Conservation (phyloP, 2,797 vertebrate genomes). For the Podargus strigoides region DNA sequence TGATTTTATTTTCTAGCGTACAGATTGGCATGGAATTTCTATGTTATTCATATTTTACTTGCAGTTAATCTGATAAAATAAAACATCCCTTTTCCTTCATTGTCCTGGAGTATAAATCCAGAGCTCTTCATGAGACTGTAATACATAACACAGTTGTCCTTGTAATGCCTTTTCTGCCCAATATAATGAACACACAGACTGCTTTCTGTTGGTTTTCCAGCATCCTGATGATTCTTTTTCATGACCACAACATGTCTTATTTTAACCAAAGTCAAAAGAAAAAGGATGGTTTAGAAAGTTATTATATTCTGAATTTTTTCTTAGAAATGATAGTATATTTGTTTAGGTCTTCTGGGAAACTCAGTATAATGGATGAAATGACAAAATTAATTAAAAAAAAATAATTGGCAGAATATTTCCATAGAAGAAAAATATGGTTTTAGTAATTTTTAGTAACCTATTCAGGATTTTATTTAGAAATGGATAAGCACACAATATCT, state of each 20-base stretch:
- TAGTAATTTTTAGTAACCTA: conserved; percentile 30
- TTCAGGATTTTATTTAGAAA: conserved; percentile 43
- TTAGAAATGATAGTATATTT: neutral
- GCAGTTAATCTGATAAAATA: neutral
- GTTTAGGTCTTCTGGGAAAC: neutral
- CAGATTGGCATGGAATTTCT: neutral
- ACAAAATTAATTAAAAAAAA: neutral
- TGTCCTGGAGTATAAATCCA: neutral
- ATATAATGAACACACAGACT: neutral
- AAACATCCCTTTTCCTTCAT: neutral
- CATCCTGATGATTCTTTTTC: neutral
- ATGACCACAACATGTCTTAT: neutral
- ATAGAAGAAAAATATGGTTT: neutral
- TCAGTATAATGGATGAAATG: neutral
- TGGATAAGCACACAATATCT: conserved; percentile 6
- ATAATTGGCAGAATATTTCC: neutral
- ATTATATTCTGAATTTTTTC: neutral
- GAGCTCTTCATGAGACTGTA: neutral
- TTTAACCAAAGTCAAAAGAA: neutral
- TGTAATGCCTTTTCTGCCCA: neutral
- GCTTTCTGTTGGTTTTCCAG: neutral
- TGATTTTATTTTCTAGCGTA: neutral
- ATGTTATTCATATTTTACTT: neutral
- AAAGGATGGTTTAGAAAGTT: neutral
- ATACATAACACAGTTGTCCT: neutral